These are phyloP conservation scores for Eristalis tenax DNA, from an alignment of 2,888 invertebrate species.

Conservation along the genomic window DNA sequence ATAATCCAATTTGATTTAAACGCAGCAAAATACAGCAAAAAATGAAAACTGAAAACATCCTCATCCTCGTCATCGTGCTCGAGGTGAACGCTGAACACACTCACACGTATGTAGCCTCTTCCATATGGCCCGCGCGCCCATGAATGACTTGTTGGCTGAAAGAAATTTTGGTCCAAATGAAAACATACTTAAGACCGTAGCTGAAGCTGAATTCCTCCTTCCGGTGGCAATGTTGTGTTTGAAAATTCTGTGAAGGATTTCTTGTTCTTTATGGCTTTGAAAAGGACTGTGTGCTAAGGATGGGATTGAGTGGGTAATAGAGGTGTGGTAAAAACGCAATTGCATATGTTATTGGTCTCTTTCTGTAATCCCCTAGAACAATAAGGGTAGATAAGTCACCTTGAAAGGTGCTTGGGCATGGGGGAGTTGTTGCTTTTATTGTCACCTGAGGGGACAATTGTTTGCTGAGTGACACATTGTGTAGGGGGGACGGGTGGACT, in stretches of 20 bases:
- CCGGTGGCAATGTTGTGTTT: conserved; percentile 12
- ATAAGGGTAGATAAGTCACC: conserved; percentile 52
- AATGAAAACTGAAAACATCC: conserved; percentile 35
- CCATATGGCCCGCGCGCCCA: neutral
- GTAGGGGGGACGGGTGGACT: neutral
- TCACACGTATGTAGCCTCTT: neutral
- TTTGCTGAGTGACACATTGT: conserved; percentile 53
- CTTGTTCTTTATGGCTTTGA: conserved; percentile 46
- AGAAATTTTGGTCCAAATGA: conserved; percentile 40
- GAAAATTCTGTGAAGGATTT: conserved; percentile 49
- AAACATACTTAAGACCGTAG: conserved; percentile 46
- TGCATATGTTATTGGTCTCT: conserved; percentile 66
- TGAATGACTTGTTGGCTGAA: neutral
- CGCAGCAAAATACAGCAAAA: conserved; percentile 50
- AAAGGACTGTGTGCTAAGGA: conserved; percentile 38
- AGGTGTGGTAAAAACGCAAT: conserved; percentile 64
- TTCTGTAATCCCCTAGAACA: conserved; percentile 56
- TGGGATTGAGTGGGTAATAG: conserved; percentile 56
- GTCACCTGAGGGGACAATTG: conserved; percentile 54
- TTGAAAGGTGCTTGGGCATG: conserved; percentile 33
- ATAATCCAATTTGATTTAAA: conserved; percentile 71
- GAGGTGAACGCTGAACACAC: conserved; percentile 6
- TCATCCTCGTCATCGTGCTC: conserved; percentile 9
- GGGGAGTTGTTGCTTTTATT: conserved; percentile 32
- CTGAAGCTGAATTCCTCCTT: conserved; percentile 9